Percentiles rank a stretch among this genome's conserved stretches.
Conservation (phyloP, 92 coral and sea anemone species). For the Umimayanthus chanpuru region DNA sequence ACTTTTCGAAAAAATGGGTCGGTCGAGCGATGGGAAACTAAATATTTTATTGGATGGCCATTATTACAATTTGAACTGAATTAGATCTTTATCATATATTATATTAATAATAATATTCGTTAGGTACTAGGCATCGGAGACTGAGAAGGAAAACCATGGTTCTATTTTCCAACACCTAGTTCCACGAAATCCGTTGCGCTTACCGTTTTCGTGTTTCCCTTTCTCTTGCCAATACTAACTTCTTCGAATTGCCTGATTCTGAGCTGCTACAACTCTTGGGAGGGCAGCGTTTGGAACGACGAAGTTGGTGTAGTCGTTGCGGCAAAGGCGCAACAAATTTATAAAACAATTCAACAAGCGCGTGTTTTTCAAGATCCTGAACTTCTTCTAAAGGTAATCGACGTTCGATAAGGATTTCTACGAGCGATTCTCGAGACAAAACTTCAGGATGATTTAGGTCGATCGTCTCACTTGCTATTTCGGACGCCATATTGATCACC, state of each 20-base stretch:
- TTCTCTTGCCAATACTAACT: conserved; percentile 3
- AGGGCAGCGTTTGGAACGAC: conserved; percentile 69
- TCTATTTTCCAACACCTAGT: background rate
- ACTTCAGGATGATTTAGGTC: conserved; percentile 84
- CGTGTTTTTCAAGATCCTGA: conserved; percentile 67
- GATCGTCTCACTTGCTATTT: background rate
- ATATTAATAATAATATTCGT: too few species aligned
- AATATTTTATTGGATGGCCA: too few species aligned
- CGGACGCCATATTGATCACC: conserved; percentile 37
- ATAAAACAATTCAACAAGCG: conserved; percentile 78
- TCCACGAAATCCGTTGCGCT: background rate
- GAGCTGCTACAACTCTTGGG: conserved; percentile 48
- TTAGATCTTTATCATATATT: too few species aligned
- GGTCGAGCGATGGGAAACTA: too few species aligned
- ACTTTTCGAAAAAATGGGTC: too few species aligned
- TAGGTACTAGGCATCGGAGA: too few species aligned
- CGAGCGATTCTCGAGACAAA: conserved; percentile 78
- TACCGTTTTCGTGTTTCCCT: conserved; percentile 64
- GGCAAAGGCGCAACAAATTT: conserved; percentile 86
- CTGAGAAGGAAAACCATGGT: background rate
- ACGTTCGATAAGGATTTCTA: conserved; percentile 75
- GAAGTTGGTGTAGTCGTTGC: conserved; percentile 82
- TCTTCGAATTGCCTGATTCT: conserved; percentile 6
- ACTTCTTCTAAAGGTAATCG: conserved; percentile 70
- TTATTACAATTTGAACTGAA: too few species aligned